Evolutionary conservation across 2,797 vertebrate genomes (phyloP), one percentile per base, ranked within the genome.

Genomic region (Setipinna tenuifilis): DNA sequence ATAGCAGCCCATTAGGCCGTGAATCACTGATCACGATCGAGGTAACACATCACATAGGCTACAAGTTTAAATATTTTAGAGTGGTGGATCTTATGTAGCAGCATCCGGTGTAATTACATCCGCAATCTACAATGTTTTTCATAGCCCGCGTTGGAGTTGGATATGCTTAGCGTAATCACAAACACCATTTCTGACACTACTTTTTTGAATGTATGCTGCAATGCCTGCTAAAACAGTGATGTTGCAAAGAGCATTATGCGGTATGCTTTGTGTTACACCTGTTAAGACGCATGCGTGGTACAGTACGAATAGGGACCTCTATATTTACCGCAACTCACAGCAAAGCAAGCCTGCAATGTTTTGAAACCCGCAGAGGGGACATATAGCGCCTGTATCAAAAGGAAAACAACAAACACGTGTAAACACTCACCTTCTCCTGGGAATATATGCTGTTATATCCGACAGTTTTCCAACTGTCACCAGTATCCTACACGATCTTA

Each of bases 251-350:
- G 71, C 71, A 78, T 78, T 78, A 78, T 78, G 71, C 71, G 71
- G 71, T 78, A 78, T 78, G 71, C 71, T 78, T 78, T 78, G 71
- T 78, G 71, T 83, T 87, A 84, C 84, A 90, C 89, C 87, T 90
- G 89, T 83, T 61, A 81, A 23, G 78, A 35, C 85, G 86, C 89
- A 88, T 86, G 89, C 87, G 85, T 68, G 75, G 71, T 78, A 85
- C 88, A 86, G 88, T 86, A 88, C 31, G 71, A 78, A 78, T 41
- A 81, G 25, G 83, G 83, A 44, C 82, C 59, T 41, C 83, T 84
- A 62, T 83, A 85, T 89, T 81, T 85, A 86, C 88, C 87, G 88
- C 87, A 89, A 82, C 87, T 89, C 82, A 50, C 44, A 62, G 83
- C 68, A 75, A 41, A 44, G 68, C 65, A 44, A 21, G 71, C 31